Percentiles rank a stretch among this genome's conserved stretches.
phyloP scores from a whole-genome alignment of 2,888 invertebrate species.

The Teleiodes luculella region DNA sequence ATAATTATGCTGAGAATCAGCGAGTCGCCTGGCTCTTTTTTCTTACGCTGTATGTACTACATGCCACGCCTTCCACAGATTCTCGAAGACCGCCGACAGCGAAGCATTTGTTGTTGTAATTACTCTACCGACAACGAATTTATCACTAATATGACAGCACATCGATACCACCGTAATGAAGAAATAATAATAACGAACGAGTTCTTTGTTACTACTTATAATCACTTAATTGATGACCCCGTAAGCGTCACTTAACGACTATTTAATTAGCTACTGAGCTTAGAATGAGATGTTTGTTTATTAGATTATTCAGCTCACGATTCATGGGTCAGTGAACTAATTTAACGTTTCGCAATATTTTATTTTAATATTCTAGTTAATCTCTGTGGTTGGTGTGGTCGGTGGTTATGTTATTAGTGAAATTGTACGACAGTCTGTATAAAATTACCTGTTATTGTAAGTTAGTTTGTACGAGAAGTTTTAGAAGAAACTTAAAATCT shows the following conservation, averaged over 20 bases:
- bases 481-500: too few relatives aligned
- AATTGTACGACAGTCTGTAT: too few relatives aligned
- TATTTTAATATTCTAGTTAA: too few relatives aligned
- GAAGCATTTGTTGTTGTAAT: conserved; percentile 56
- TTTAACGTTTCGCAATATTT: too few relatives aligned
- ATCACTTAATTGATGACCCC: conserved; percentile 13
- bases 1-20: background rate
- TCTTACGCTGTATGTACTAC: background rate
- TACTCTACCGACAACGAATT: conserved; percentile 61
- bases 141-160: conserved; percentile 67
- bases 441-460: too few relatives aligned
- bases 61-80: conserved; percentile 4
- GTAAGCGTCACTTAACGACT: conserved; percentile 6
- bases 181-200: conserved; percentile 53
- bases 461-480: too few relatives aligned
- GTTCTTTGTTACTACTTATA: conserved; percentile 28
- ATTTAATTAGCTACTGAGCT: conserved; percentile 11
- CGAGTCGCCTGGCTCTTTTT: background rate
- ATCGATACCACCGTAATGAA: conserved; percentile 49
- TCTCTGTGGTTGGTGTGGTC: too few relatives aligned
- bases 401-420: too few relatives aligned
- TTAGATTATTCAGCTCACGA: background rate
- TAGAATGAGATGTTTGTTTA: background rate
- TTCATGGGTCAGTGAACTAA: conserved; percentile 1
- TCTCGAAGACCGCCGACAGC: conserved; percentile 36